Base-by-base conservation (phyloP, 2,797 vertebrate species). In the Lates japonicus region DNA sequence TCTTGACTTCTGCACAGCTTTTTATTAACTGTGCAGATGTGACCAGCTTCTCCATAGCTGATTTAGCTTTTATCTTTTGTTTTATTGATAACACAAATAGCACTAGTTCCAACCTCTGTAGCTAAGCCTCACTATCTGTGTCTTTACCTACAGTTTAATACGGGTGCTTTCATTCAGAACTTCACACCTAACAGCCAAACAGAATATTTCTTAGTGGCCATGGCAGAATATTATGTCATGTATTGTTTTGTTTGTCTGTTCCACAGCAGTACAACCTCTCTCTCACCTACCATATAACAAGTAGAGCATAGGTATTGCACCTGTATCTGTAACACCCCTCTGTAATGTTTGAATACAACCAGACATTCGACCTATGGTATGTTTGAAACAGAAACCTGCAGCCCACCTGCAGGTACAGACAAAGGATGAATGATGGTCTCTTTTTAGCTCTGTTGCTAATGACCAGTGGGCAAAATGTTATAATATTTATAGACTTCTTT, bases 381-480 rank as follows among this genome's bases (percentile, higher is more conserved):
- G 19, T 8, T 25, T 59, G 31, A 58, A 48, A 37, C n/a, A 42
- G 29, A 41, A n/a, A 51, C 52, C 20, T 52, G 37, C 35, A 29
- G 52, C 42, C 22, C 41, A 4, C 25, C 19, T 48, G 22, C 22
- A 58, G 42, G n/a, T 49, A 14, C 42, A 62, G 16, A 55, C 59
- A 63, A 37, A 5, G 14, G 22, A 68, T 62, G 22, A 59, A 37
- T 54, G 16, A n/a, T 46, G 46, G 35, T 25, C 14, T 54, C 29
- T 74, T 44, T 65, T 17, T 49, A n/a, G 29, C 51, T 57, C 12
- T 48, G 8, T 19, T 63, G 41, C 17, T n/a, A 77, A 7, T 54
- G 20, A 68, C 55, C 20, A 59, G 55, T 31, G 20, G 35, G 46
- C 3, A 55, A 54, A 62, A 52, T 33, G 20, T 44, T 5, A 3